Evolutionary conservation across 2,797 vertebrate genomes (phyloP), one percentile per base, ranked within the genome.

Genomic region (Pangasius larnaudii): DNA sequence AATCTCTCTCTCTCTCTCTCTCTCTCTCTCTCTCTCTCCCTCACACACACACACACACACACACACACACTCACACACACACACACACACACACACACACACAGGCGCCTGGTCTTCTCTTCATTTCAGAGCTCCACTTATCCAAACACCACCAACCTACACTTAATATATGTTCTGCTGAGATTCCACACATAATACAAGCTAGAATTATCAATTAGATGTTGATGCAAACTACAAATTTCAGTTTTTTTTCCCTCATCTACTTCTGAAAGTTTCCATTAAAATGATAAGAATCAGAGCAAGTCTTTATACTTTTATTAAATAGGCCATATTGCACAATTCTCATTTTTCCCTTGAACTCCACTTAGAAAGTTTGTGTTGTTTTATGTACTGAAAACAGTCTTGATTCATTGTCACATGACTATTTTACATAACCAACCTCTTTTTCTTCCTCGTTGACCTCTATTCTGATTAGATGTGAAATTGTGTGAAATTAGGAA

Each of bases 61-160:
- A 72, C 36, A 72, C 84, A 74, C 18, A 36, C n/a, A 82, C 33
- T 1, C 69, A 10, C 71, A 11, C 36, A 24, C 36, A 24, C 36
- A 72, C 36, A 72, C 18, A 42, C 39, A 46, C 39, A 71, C 19
- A 72, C 36, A 42, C 86, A 74, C 18, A n/a, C n/a, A 82, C 42
- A 84, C 33, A 72, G n/a, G 14, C 59, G 78, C 59, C 87, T 84
- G 87, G 49, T 79, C 51, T 71, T 79, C 63, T 71, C 27, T 88
- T 84, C 59, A 77, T 67, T 80, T 85, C 27, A 85, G 53, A 80
- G 30, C 19, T 56, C 22, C 58, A 42, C 5, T 61, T 22, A 42
- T 83, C 59, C 27, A 42, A 46, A 72, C 72, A 67, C 51, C 82
- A 33, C 49, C 46, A 77, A 46, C 22, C 22, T 27, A 81, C 19